Evolutionary conservation across 2,113 vertebrate genomes (phyloP).

Genomic region (Merops nubicus): DNA sequence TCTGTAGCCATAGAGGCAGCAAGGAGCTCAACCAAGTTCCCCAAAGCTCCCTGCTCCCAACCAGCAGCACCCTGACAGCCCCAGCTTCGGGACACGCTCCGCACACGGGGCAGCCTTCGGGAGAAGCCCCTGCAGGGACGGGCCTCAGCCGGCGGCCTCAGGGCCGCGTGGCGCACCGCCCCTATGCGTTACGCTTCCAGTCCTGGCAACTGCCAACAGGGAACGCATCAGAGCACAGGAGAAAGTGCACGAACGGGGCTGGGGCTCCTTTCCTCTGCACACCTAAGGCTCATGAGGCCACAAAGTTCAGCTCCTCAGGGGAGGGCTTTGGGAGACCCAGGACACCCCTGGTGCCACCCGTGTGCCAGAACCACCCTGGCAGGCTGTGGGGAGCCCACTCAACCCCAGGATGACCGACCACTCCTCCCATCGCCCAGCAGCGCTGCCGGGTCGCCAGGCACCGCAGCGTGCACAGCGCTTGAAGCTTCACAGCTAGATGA

Average conservation of each 20-base stretch:
- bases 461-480: accelerated
- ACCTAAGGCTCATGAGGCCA: not conserved
- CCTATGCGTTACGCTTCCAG: not conserved
- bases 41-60: not conserved
- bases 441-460: not conserved
- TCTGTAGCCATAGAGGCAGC: not conserved
- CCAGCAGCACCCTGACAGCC: not conserved
- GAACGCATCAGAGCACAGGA: not conserved
- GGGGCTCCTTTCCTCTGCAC: not conserved
- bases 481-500: slow-evolving; percentile 21
- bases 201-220: not conserved
- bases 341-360: not conserved
- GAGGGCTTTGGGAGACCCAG: not conserved
- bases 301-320: accelerated
- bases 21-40: not conserved
- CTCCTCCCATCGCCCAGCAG: not conserved
- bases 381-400: not conserved
- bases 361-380: not conserved
- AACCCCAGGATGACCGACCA: accelerated
- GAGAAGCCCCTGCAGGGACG: not conserved
- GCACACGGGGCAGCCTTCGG: not conserved
- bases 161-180: not conserved
- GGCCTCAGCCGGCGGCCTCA: not conserved
- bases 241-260: not conserved
- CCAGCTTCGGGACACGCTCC: not conserved